These are phyloP conservation scores for Progne subis DNA, from an alignment of 2,113 vertebrate species.

Conservation along the genomic window DNA sequence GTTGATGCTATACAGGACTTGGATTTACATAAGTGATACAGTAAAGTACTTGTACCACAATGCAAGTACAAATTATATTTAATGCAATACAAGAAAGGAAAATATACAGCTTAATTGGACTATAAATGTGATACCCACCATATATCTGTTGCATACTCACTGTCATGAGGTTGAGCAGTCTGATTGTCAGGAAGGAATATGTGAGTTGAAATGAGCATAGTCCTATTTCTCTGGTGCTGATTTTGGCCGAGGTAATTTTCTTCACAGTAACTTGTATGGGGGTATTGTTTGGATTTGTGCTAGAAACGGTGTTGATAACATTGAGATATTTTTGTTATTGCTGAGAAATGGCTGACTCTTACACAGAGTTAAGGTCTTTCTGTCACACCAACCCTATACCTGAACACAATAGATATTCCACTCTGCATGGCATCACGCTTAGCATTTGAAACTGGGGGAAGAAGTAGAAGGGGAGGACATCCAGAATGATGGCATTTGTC, in stretches of 20 bases:
- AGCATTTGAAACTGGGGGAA: not conserved
- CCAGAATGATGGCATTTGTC: not conserved
- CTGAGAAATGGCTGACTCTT: not conserved
- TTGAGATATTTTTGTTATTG: not conserved
- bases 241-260: not conserved
- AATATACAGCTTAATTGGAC: not conserved
- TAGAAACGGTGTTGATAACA: not conserved
- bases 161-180: not conserved
- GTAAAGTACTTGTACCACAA: not conserved
- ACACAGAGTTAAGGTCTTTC: not conserved
- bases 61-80: not conserved
- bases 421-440: not conserved
- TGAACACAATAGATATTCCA: not conserved
- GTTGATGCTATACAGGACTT: not conserved
- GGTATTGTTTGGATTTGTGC: not conserved
- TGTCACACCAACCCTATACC: accelerated
- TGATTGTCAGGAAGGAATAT: not conserved
- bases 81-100: not conserved
- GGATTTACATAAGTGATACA: not conserved
- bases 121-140: not conserved
- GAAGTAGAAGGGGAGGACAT: not conserved
- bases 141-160: not conserved
- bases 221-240: not conserved
- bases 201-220: not conserved
- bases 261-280: not conserved